Conservation (phyloP, 2,113 vertebrate species). For the Lampris megalopsis region DNA sequence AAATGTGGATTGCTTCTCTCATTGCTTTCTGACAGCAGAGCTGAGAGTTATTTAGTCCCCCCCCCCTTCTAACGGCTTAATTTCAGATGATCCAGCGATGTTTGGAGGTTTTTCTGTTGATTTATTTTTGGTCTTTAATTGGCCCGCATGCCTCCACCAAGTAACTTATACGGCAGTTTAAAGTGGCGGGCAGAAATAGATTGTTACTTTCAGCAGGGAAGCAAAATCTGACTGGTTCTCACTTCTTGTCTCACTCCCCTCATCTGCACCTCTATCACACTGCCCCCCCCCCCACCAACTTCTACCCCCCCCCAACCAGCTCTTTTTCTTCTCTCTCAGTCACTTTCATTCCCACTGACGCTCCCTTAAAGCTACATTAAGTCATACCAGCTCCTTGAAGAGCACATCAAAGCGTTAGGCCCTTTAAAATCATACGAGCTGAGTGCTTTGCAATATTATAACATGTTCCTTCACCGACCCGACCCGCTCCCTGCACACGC, state of each 20-base stretch:
- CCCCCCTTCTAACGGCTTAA: slow-evolving; percentile 57
- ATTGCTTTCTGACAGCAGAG: slow-evolving; percentile 64
- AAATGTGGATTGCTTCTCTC: slow-evolving; percentile 63
- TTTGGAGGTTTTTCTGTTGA: slow-evolving; percentile 23
- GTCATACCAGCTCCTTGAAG: slow-evolving; percentile 72
- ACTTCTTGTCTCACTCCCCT: slow-evolving; percentile 26
- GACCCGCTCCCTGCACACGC: not conserved
- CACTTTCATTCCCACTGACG: slow-evolving; percentile 66
- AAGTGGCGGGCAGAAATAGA: not conserved
- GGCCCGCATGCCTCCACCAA: slow-evolving; percentile 54
- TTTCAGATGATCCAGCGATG: slow-evolving; percentile 77
- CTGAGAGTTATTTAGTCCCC: slow-evolving; percentile 65
- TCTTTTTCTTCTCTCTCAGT: slow-evolving; percentile 43
- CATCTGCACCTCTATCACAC: slow-evolving; percentile 29
- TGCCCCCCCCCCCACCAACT: slow-evolving; percentile 20
- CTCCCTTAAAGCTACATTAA: slow-evolving; percentile 73
- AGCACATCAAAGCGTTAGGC: slow-evolving; percentile 75
- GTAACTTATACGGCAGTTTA: slow-evolving; percentile 42
- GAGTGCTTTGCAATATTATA: slow-evolving; percentile 75
- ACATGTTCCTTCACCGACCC: slow-evolving; percentile 40
- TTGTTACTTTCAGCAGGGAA: slow-evolving; percentile 62
- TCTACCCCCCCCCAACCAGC: slow-evolving; percentile 3
- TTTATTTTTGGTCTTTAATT: slow-evolving; percentile 70
- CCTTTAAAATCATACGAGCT: slow-evolving; percentile 72
- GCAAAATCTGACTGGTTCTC: slow-evolving; percentile 54